phyloP scores from a whole-genome alignment of 2,888 invertebrate species.

The Cryptosula pallasiana region DNA sequence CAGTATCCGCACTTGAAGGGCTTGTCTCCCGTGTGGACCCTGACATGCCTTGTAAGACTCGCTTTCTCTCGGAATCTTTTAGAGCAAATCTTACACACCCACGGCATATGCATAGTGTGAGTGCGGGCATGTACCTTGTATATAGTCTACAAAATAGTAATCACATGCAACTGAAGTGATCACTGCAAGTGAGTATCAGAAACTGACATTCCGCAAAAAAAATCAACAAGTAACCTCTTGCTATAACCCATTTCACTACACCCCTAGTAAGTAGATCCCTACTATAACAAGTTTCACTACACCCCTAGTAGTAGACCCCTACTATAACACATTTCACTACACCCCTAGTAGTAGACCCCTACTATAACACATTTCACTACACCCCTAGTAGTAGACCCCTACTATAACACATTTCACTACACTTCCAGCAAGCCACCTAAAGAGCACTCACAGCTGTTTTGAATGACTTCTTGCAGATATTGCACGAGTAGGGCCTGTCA shows the following conservation, averaged over 20 bases:
- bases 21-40: conserved; percentile 48
- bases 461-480: conserved; percentile 43
- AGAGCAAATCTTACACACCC: conserved; percentile 41
- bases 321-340: too few relatives aligned
- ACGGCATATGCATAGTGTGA: conserved; percentile 42
- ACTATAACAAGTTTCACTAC: too few relatives aligned
- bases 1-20: conserved; percentile 45
- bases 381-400: too few relatives aligned
- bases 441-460: conserved; percentile 43
- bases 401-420: too few relatives aligned
- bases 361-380: too few relatives aligned
- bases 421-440: neutral
- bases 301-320: too few relatives aligned
- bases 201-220: too few relatives aligned
- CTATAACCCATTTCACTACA: too few relatives aligned
- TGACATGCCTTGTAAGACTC: conserved; percentile 43
- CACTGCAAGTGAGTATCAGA: too few relatives aligned
- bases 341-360: too few relatives aligned
- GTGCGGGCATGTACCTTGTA: conserved; percentile 48
- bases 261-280: too few relatives aligned
- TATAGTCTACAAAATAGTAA: conserved; percentile 38
- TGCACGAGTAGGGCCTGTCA: conserved; percentile 42
- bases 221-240: too few relatives aligned
- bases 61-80: conserved; percentile 47
- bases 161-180: neutral